Percentiles rank a stretch among this genome's conserved stretches.
These are phyloP conservation scores for Aplysina aerophoba DNA, from an alignment of 37 sponge, comb jelly and placozoan genomes.

Conservation along the genomic window DNA sequence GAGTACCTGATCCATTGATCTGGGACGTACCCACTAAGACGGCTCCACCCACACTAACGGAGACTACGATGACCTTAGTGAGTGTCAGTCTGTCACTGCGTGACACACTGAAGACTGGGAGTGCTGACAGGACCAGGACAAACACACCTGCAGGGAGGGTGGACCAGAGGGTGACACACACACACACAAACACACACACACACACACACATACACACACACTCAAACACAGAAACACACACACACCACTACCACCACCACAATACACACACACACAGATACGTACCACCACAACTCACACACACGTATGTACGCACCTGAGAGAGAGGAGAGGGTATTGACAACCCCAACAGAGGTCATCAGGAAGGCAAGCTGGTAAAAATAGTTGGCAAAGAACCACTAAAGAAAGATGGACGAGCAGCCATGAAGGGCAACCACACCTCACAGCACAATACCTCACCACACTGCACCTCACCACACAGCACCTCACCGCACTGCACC, in stretches of 20 bases:
- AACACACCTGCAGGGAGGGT: constrained; percentile 58
- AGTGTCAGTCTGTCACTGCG: constrained; percentile 74
- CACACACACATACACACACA: too few species aligned
- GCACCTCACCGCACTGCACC: constrained; percentile 60
- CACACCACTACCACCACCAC: too few species aligned
- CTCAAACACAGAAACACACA: too few species aligned
- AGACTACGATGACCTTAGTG: constrained; percentile 75
- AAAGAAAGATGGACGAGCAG: background rate
- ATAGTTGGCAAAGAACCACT: constrained; percentile 96
- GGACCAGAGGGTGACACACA: too few species aligned
- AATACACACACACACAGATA: too few species aligned
- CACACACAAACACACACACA: too few species aligned
- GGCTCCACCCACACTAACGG: constrained; percentile 69
- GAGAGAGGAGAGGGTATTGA: constrained; percentile 76
- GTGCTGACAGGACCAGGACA: constrained; percentile 78
- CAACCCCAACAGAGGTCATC: constrained; percentile 58
- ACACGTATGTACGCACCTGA: constrained; percentile 24
- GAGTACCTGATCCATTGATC: background rate
- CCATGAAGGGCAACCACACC: background rate
- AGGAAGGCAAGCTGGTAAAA: constrained; percentile 68
- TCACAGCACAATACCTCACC: too few species aligned
- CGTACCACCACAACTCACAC: too few species aligned
- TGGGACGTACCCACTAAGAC: constrained; percentile 59
- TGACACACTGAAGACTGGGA: constrained; percentile 47
- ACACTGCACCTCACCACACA: too few species aligned